phyloP scores from a whole-genome alignment of 2,113 vertebrate species.

The Alethe castanea region DNA sequence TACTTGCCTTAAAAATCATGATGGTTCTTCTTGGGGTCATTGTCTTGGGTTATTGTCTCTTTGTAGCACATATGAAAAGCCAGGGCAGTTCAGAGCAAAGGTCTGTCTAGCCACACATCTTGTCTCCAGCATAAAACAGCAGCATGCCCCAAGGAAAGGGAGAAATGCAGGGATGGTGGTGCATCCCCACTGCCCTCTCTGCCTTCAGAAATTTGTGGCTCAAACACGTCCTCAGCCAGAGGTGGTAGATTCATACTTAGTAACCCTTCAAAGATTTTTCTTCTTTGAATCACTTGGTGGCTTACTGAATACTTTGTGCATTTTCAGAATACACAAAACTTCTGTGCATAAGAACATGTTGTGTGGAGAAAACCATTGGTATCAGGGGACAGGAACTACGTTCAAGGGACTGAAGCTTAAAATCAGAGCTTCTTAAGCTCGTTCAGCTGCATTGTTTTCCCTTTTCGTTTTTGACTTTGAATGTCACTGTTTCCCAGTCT shows the following conservation, averaged over 20 bases:
- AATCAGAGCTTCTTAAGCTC: neutral
- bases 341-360: fast-evolving
- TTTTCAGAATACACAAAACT: neutral
- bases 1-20: neutral
- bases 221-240: neutral
- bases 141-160: neutral
- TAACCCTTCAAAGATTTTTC: neutral
- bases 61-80: neutral
- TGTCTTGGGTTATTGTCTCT: neutral
- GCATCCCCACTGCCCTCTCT: neutral
- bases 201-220: neutral
- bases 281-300: neutral
- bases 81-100: neutral
- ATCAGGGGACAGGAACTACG: neutral
- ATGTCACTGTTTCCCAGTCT: neutral
- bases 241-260: neutral
- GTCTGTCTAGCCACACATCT: neutral
- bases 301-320: neutral
- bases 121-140: neutral
- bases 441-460: neutral
- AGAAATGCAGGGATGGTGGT: neutral
- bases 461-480: neutral
- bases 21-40: neutral
- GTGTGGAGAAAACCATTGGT: neutral
- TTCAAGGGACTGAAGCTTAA: neutral